Percentiles rank a stretch among this genome's conserved stretches.
Evolutionary conservation across 2,888 invertebrate genomes (phyloP).

Genomic region (Nomada lathburiana): DNA sequence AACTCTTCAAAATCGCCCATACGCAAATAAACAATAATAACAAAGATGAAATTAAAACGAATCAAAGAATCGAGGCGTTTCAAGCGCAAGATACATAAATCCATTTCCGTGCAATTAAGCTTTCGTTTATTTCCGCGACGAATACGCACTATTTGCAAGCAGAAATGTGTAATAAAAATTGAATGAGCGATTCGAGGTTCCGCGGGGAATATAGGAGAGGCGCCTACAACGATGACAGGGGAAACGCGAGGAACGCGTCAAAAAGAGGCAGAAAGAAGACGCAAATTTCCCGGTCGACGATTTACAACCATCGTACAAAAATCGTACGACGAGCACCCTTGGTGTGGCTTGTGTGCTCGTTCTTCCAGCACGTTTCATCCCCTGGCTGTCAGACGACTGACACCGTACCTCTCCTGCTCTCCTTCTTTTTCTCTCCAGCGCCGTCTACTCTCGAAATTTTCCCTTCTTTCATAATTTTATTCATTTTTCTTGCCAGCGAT

Average conservation of each 20-base stretch:
- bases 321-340: conserved; percentile 64
- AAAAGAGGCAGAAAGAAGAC: conserved; percentile 31
- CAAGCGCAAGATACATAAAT: no score
- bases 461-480: conserved; percentile 73
- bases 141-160: no score
- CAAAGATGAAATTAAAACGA: no score
- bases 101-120: no score
- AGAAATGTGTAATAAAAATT: conserved; percentile 5
- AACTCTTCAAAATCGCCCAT: no score
- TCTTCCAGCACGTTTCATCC: conserved; percentile 77
- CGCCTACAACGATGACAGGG: not conserved
- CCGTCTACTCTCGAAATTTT: conserved; percentile 65
- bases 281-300: conserved; percentile 70
- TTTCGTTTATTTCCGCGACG: no score
- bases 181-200: not conserved
- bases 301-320: conserved; percentile 74
- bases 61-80: no score
- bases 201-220: no score
- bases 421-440: conserved; percentile 23
- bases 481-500: conserved; percentile 74
- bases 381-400: conserved; percentile 75
- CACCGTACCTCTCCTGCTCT: conserved; percentile 48
- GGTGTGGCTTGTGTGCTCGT: conserved; percentile 62
- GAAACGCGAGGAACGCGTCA: conserved; percentile 7
- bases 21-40: no score